phyloP scores from a whole-genome alignment of 1,140 invertebrate species.

The Drosophila ananassae region DNA sequence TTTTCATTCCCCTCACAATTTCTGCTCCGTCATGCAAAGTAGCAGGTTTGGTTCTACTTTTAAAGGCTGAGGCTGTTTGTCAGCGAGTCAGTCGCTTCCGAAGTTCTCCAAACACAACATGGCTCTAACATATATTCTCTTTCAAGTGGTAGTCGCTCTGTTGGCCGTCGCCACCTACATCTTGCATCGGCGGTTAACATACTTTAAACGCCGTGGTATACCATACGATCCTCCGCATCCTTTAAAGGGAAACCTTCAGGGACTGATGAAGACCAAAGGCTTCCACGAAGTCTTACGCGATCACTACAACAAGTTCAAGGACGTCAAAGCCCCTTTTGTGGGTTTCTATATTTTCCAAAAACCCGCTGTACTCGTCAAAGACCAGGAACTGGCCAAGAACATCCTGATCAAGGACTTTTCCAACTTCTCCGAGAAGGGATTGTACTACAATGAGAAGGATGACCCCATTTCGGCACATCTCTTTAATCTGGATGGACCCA shows the following conservation, averaged over 20 bases:
- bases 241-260: constrained; percentile 68
- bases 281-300: constrained; percentile 17
- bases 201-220: constrained; percentile 81
- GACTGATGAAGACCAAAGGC: not conserved
- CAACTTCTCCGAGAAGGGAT: constrained; percentile 85
- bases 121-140: constrained; percentile 39
- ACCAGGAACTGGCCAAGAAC: constrained; percentile 86
- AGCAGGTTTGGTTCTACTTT: constrained; percentile 3
- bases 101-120: constrained; percentile 5
- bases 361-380: constrained; percentile 84
- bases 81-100: not conserved
- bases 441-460: constrained; percentile 83
- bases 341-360: constrained; percentile 83
- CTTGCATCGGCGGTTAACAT: constrained; percentile 21
- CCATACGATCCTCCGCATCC: constrained; percentile 65
- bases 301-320: constrained; percentile 74
- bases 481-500: constrained; percentile 83
- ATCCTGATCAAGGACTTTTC: constrained; percentile 87
- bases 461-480: constrained; percentile 85
- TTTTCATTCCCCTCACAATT: not conserved
- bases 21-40: constrained; percentile 21
- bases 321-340: constrained; percentile 57
- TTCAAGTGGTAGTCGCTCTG: constrained; percentile 39
- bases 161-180: constrained; percentile 28
- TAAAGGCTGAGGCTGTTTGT: constrained; percentile 12